phyloP scores from a whole-genome alignment of 2,888 invertebrate species.

The Dolomedes plantarius region DNA sequence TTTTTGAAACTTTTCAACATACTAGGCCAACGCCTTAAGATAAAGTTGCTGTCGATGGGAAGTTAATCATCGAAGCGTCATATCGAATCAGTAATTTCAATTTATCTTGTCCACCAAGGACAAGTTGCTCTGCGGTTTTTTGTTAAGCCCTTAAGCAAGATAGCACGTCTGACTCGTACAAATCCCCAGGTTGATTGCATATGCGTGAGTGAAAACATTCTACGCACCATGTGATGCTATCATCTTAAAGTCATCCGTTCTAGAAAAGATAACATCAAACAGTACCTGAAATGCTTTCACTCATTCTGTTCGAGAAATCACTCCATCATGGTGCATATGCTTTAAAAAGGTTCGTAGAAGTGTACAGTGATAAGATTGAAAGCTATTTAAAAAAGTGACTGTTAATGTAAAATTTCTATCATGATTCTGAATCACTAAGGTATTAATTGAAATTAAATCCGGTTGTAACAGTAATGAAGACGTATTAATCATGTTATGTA shows the following conservation, averaged over 20 bases:
- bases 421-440: too few relatives aligned
- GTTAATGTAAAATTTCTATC: too few relatives aligned
- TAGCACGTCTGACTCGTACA: background rate
- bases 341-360: too few relatives aligned
- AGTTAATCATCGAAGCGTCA: constrained; percentile 10
- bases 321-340: too few relatives aligned
- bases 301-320: too few relatives aligned
- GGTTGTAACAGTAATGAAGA: too few relatives aligned
- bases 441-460: too few relatives aligned
- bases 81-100: background rate
- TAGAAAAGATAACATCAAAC: too few relatives aligned
- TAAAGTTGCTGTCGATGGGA: background rate
- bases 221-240: background rate
- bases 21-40: background rate
- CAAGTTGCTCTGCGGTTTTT: background rate
- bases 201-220: background rate
- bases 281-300: too few relatives aligned
- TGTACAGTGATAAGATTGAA: too few relatives aligned
- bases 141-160: background rate
- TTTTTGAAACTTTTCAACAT: background rate
- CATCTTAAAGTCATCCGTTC: background rate
- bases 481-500: too few relatives aligned
- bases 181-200: background rate
- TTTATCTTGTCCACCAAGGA: constrained; percentile 15
- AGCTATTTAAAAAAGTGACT: too few relatives aligned